Percentiles rank a stretch among this genome's conserved stretches.
Evolutionary conservation across 92 coral and sea anemone genomes (phyloP).

Genomic region (Ricordea florida): DNA sequence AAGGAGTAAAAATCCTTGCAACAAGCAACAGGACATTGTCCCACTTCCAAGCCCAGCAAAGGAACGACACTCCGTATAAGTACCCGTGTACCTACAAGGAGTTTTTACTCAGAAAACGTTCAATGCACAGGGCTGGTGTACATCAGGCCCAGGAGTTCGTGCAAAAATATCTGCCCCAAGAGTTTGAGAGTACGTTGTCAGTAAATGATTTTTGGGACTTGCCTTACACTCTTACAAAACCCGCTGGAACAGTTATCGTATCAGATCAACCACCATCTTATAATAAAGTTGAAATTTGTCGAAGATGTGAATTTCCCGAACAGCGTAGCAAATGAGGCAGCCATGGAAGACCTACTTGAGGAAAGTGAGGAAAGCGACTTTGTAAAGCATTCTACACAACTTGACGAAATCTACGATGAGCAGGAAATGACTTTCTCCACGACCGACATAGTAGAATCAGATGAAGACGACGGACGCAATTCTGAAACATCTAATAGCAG

Average conservation of each 20-base stretch:
- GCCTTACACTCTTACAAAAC: constrained; percentile 3
- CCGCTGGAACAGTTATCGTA: not conserved
- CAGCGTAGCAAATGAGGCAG: not conserved
- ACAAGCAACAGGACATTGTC: not conserved
- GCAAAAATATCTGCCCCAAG: constrained; percentile 12
- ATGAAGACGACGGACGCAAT: not conserved
- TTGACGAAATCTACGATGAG: not conserved
- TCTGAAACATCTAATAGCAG: not conserved
- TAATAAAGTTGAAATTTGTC: not conserved
- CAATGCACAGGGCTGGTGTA: constrained; percentile 24
- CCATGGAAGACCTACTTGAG: not conserved
- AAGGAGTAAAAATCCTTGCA: not conserved
- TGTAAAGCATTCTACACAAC: not conserved
- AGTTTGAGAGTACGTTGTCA: not conserved
- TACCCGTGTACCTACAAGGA: constrained; percentile 20
- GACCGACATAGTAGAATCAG: not conserved
- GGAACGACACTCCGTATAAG: not conserved
- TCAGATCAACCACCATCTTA: constrained; percentile 1
- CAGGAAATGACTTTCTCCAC: not conserved
- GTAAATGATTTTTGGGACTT: constrained; percentile 1
- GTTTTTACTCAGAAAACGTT: not conserved
- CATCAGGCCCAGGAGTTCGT: constrained; percentile 19
- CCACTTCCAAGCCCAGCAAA: not conserved
- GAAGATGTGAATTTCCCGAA: not conserved
- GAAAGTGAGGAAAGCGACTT: constrained; percentile 1